Base-by-base conservation (phyloP, 1,140 invertebrate genomes). In the Thaumetopoea pityocampa region DNA sequence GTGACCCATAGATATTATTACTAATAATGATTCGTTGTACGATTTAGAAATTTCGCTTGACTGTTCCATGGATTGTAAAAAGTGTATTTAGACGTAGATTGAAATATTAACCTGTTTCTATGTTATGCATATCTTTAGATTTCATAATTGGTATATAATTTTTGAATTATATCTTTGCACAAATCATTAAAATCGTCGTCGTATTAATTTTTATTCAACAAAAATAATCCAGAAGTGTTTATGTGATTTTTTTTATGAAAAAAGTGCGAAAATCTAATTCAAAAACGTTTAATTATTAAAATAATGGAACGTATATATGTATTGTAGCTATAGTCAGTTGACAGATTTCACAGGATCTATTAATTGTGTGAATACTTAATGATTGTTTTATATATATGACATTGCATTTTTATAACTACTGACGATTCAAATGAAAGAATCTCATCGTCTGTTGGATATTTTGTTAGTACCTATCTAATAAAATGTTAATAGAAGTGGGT, bases 71-170 rank as follows among this genome's bases (percentile, higher is more conserved):
- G 63, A 68, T 68, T 80, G 76, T 80, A 83, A 74, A 83, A 83
- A 83, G 69, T 82, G 73, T 83, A 82, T 78, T 83, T 83, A 83
- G 76, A 74, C 72, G 67, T 83, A 83, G 79, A 80, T 65, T 49
- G 52, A 69, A 67, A 43, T 77, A 81, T 69, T 81, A 76, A 77
- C 66, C 63, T 71, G 67, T 78, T 81, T 78, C 64, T 78, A 80
- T n/a, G 73, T 67, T 77, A 77, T 71, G 76, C 76, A 82, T 83
- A 83, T 83, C 79, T 73, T 58, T 80, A 83, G 73, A 74, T 71
- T 81, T 72, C 63, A 51, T 71, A 74, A 78, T 61, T 43, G 52
- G 33, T 63, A 52, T 47, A 30, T 26, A 26, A n/a, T n/a, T 24
- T 47, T 48, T 33, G 45, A 35, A 47, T 40, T 54, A 27, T 38